phyloP scores from a whole-genome alignment of 2,888 invertebrate species.

The Drosophila flavopinicola region DNA sequence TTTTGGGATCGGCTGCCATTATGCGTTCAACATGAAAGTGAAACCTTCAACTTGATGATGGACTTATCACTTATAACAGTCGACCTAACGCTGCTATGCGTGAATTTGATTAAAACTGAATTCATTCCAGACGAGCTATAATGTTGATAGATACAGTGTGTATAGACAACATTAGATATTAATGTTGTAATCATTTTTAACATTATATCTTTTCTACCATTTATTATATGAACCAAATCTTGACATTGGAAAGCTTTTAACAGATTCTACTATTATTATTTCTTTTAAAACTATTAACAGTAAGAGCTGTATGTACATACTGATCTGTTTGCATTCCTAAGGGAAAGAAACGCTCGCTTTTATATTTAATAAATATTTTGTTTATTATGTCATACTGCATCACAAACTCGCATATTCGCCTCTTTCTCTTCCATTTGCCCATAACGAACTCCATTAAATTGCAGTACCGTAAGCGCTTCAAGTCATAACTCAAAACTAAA shows the following conservation, averaged over 20 bases:
- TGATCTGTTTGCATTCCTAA: background rate
- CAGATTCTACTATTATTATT: no score
- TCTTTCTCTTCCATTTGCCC: background rate
- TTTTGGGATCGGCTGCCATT: conserved; percentile 8
- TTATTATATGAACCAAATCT: no score
- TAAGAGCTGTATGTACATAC: no score
- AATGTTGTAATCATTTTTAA: background rate
- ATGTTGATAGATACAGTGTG: background rate
- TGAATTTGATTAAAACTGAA: conserved; percentile 15
- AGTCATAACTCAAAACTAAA: conserved; percentile 61
- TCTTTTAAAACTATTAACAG: no score
- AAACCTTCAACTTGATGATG: conserved; percentile 30
- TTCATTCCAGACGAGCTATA: background rate
- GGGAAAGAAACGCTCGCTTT: background rate
- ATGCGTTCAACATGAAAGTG: conserved; percentile 21
- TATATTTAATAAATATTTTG: background rate
- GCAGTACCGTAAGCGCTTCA: conserved; percentile 21
- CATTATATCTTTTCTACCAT: background rate
- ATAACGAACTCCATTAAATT: conserved; percentile 31
- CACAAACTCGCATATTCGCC: background rate
- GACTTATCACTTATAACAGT: background rate
- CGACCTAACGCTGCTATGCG: conserved; percentile 13
- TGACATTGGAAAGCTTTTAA: no score
- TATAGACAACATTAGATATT: background rate
- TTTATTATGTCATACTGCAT: background rate